These are phyloP conservation scores for Poeciliopsis presidionis DNA, from an alignment of 2,797 vertebrate genomes.

Conservation along the genomic window DNA sequence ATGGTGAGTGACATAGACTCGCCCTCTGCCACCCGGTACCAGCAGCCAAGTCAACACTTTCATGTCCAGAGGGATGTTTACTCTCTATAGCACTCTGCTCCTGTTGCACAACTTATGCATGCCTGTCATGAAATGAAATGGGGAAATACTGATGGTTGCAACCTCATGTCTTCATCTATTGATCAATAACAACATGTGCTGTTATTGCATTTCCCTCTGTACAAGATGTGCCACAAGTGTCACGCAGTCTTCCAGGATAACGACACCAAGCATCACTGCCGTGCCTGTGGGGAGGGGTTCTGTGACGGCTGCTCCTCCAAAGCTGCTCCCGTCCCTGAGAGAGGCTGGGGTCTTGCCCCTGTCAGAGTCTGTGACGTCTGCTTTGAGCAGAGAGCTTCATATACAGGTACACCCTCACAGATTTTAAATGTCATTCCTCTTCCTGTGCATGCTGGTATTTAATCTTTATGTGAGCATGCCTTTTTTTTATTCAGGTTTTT, in stretches of 20 bases:
- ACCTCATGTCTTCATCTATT: neutral
- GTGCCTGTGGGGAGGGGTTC: slow-evolving; percentile 98
- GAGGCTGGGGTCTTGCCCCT: slow-evolving; percentile 95
- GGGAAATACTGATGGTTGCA: slow-evolving; percentile 17
- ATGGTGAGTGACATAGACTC: slow-evolving; percentile 83
- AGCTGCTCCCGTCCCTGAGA: slow-evolving; percentile 91
- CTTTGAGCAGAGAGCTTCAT: slow-evolving; percentile 78
- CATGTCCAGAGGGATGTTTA: slow-evolving; percentile 69
- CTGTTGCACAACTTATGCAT: slow-evolving; percentile 59
- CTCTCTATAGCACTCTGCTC: slow-evolving; percentile 35
- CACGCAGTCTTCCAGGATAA: slow-evolving; percentile 92
- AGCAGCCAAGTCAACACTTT: slow-evolving; percentile 71
- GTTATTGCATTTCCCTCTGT: slow-evolving; percentile 30
- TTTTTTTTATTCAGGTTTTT: slow-evolving; percentile 15
- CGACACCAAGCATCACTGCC: slow-evolving; percentile 97
- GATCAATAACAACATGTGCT: slow-evolving; percentile 44
- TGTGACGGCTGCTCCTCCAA: slow-evolving; percentile 95
- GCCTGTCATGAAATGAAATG: slow-evolving; percentile 52
- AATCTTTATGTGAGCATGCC: slow-evolving; percentile 6
- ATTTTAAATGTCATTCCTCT: slow-evolving; percentile 11
- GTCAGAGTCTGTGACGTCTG: slow-evolving; percentile 96
- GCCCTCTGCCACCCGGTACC: slow-evolving; percentile 44
- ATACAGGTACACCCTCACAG: slow-evolving; percentile 57
- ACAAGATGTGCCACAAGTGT: slow-evolving; percentile 93
- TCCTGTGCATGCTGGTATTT: slow-evolving; percentile 11